Base-by-base conservation (phyloP, 2,113 vertebrate genomes). In the Anolis sagrei region DNA sequence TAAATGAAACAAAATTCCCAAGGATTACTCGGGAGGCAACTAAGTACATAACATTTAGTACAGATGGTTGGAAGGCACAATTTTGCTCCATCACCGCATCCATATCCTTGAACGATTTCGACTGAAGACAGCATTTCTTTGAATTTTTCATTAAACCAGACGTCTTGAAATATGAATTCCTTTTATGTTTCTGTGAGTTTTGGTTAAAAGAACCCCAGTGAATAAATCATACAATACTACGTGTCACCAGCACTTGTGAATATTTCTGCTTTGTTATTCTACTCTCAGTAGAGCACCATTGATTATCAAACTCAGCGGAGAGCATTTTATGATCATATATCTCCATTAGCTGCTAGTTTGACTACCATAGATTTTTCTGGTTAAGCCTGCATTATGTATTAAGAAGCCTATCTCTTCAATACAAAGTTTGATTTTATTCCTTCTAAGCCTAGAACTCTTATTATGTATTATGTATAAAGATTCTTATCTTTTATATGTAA, bases 401-500 rank as follows among this genome's bases (percentile, higher is more conserved):
- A 99, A 97, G 96, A 96, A 97, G 95, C 95, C 96, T 96, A 96
- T 97, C 97, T 97, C 96, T 98, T 98, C 97, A 97, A 97, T 98
- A 96, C 95, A 95, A 97, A 98, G 97, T 96, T 96, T 96, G 95
- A 96, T 95, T 96, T 96, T 96, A 96, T 96, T 95, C 92, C 95
- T 93, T 95, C 93, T 95, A 94, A 95, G 95, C 95, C 93, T 93
- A 95, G 92, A 96, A 97, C 96, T 97, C 97, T 96, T 97, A 97
- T 97, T 97, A 99, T 98, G 97, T 98, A 98, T 99, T 98, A 98
- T 98, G 97, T 98, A 98, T 98, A 97, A 98, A 98, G 96, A 97
- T 96, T 97, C 96, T 97, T 98, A 98, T 97, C 97, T 98, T 97
- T 97, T 96, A 96, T 97, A 97, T 97, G 97, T 98, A 98, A 97